A percentile compares a stretch with the other conserved stretches of the same genome.
Evolutionary conservation across 2,113 vertebrate genomes (phyloP).

Genomic region (Vidua macroura): DNA sequence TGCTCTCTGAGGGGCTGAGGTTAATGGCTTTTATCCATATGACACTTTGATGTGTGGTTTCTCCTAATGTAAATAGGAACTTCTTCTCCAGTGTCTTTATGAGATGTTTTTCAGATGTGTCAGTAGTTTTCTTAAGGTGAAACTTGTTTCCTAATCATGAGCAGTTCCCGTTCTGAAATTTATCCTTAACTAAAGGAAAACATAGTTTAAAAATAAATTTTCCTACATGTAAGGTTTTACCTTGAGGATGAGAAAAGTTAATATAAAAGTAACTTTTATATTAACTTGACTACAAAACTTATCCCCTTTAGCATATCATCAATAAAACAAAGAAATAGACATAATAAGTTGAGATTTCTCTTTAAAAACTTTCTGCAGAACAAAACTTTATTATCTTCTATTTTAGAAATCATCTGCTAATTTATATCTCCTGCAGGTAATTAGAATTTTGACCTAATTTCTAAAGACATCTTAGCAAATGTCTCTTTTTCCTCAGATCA

Average conservation of each 20-base stretch:
- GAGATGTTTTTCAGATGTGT: background rate
- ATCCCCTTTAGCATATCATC: background rate
- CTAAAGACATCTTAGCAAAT: background rate
- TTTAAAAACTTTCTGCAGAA: background rate
- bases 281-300: background rate
- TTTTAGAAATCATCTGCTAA: background rate
- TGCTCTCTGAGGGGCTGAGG: background rate
- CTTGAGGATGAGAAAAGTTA: background rate
- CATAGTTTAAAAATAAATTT: background rate
- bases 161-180: background rate
- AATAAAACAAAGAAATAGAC: background rate
- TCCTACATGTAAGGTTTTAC: background rate
- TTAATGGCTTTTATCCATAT: background rate
- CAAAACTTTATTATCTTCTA: background rate
- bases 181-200: background rate
- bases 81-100: background rate
- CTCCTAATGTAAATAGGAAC: background rate
- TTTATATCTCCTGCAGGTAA: background rate
- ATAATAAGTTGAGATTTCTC: background rate
- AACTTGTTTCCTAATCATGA: background rate
- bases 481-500: background rate
- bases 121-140: background rate
- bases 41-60: background rate
- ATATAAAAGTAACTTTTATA: background rate
- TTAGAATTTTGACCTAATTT: background rate